Evolutionary conservation across 2,797 vertebrate genomes (phyloP).

Genomic region (Pampus argenteus): DNA sequence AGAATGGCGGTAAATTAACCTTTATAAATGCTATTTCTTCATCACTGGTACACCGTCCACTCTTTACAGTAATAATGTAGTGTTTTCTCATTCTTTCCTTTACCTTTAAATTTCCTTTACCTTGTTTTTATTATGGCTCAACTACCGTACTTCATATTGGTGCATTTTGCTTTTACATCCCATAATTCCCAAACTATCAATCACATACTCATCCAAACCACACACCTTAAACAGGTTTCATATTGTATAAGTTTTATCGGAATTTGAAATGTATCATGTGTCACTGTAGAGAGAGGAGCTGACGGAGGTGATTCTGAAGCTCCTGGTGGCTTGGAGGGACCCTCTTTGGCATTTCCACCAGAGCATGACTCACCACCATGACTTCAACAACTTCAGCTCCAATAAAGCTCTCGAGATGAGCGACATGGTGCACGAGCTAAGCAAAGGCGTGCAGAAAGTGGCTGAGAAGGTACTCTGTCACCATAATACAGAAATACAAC

Average conservation of each 20-base stretch:
- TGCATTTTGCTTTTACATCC: neutral
- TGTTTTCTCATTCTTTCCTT: neutral
- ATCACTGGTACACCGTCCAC: neutral
- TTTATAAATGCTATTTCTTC: slow-evolving; percentile 38
- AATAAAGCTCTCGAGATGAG: slow-evolving; percentile 88
- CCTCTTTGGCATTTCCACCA: slow-evolving; percentile 87
- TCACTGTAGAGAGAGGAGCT: slow-evolving; percentile 84
- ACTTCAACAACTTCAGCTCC: slow-evolving; percentile 83
- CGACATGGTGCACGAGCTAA: slow-evolving; percentile 86
- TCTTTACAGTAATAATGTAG: neutral
- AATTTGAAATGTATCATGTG: neutral
- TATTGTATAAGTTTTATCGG: neutral
- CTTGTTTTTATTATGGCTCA: neutral
- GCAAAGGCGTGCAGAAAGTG: slow-evolving; percentile 86
- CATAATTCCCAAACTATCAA: neutral
- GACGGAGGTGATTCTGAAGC: slow-evolving; percentile 85
- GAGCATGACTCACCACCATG: slow-evolving; percentile 78
- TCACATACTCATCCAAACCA: neutral
- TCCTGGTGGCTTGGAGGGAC: slow-evolving; percentile 87
- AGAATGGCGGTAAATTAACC: slow-evolving; percentile 83
- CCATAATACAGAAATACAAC: neutral
- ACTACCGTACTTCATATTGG: neutral
- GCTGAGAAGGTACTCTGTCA: slow-evolving; percentile 80
- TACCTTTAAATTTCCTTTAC: neutral
- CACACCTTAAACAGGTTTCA: no score